These are phyloP conservation scores for Distichodus sexfasciatus DNA, from an alignment of 2,797 vertebrate genomes.

Conservation along the genomic window DNA sequence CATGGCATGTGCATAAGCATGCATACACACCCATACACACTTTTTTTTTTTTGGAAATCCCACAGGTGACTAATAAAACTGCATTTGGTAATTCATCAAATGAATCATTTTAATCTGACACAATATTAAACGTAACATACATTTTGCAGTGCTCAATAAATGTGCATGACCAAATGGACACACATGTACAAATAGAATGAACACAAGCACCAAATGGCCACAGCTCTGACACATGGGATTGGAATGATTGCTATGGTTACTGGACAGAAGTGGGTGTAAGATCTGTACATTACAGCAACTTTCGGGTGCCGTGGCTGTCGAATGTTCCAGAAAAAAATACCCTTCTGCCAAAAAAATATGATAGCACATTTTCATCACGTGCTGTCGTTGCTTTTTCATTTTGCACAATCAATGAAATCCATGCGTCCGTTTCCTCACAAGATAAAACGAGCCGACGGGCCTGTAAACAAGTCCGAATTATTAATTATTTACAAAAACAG, in stretches of 20 bases:
- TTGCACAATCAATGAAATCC: constrained; percentile 3
- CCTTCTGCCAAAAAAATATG: not conserved
- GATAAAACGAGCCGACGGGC: not conserved
- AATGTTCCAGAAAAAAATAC: constrained; percentile 1
- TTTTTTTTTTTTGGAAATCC: too few relatives aligned
- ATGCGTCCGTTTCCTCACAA: constrained; percentile 1
- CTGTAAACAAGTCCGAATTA: constrained; percentile 24
- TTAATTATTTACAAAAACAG: constrained; percentile 14
- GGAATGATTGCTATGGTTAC: constrained; percentile 35
- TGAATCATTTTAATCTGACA: too few relatives aligned
- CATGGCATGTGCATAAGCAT: too few relatives aligned
- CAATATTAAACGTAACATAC: too few relatives aligned
- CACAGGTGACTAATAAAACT: too few relatives aligned
- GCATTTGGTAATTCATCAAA: too few relatives aligned
- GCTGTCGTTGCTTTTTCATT: constrained; percentile 29
- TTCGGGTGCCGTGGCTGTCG: not conserved
- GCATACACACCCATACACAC: too few relatives aligned
- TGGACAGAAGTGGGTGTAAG: not conserved
- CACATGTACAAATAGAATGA: not conserved
- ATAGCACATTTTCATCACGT: constrained; percentile 1
- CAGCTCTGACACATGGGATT: constrained; percentile 16
- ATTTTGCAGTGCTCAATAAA: too few relatives aligned
- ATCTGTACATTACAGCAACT: not conserved
- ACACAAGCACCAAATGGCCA: constrained; percentile 6
- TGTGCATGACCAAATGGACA: too few relatives aligned